Base-by-base conservation (phyloP, 2,113 vertebrate species). In the Corapipo altera region DNA sequence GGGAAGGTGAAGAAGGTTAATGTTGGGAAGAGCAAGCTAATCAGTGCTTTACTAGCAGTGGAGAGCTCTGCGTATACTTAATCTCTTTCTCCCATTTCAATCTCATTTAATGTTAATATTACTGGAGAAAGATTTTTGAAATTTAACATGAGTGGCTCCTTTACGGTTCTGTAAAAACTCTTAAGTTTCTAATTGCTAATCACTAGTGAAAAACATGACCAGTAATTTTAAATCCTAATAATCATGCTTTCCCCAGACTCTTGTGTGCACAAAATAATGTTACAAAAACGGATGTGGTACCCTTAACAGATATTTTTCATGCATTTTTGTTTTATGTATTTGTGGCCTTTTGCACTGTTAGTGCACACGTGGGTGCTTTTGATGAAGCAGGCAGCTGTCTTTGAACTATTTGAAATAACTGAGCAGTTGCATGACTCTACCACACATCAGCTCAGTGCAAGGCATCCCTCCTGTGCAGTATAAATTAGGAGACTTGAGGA, bases 301-400 rank as follows among this genome's bases (percentile, higher is more conserved):
- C 51, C 71, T 43, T 73, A 79, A 43, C 13, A 32, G 37, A 2
- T 58, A 69, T 41, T 94, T 91, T 87, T 41, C 6, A 20, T 39
- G 37, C 26, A 28, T 32, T 93, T 94, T 73, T 69, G 15, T 73
- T 95, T 54, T 61, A 46, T 73, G 21, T 61, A 12, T 51, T 12
- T 8, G 37, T 69, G 83, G 52, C 78, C 71, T 89, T 73, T 85
- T 43, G 26, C 28, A 24, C 43, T 73, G 54, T 35, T 71, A 35
- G 49, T 41, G 46, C 62, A 54, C 62, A 51, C 0, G 0, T 0
- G 23, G 77, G 78, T 73, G 75, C 72, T 90, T 85, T 70, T 77
- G 88, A 48, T 79, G 89, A 43, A 82, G 61, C 35, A 74, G 84
- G 41, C 91, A 94, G 70, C 82, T 97, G 93, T 59, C 84, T 91